These are phyloP conservation scores for Lytechinus pictus DNA, from an alignment of 35 echinoderm and acorn worm genomes.

Conservation along the genomic window DNA sequence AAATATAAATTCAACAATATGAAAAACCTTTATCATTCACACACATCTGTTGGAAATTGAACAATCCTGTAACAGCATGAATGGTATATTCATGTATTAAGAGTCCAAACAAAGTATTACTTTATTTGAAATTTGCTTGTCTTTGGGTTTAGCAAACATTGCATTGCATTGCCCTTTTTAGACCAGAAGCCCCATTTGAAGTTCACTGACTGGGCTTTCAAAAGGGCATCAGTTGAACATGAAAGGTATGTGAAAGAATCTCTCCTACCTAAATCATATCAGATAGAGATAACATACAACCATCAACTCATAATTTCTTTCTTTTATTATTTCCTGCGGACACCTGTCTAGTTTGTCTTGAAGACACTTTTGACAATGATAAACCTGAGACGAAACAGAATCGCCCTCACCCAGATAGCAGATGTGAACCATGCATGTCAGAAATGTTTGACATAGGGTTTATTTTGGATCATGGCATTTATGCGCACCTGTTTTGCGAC, in stretches of 20 bases:
- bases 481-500: conserved; percentile 8
- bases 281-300: not conserved
- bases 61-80: not conserved
- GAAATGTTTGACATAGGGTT: not conserved
- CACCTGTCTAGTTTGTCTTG: not conserved
- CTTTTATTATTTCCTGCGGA: not conserved
- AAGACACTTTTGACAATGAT: not conserved
- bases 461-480: conserved; percentile 3
- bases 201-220: not conserved
- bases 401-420: not conserved
- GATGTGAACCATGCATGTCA: not conserved
- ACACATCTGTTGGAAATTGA: not conserved
- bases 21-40: not conserved
- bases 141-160: not conserved
- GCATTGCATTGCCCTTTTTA: not conserved
- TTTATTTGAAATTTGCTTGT: not conserved
- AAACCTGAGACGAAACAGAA: conserved; percentile 1
- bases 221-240: not conserved
- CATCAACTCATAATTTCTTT: not conserved
- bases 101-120: not conserved
- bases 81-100: not conserved
- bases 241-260: not conserved
- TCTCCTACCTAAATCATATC: not conserved
- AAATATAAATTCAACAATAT: too few relatives aligned
- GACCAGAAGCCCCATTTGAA: not conserved